These are phyloP conservation scores for Gasterosteus aculeatus DNA, from an alignment of 2,113 vertebrate species.

Conservation along the genomic window DNA sequence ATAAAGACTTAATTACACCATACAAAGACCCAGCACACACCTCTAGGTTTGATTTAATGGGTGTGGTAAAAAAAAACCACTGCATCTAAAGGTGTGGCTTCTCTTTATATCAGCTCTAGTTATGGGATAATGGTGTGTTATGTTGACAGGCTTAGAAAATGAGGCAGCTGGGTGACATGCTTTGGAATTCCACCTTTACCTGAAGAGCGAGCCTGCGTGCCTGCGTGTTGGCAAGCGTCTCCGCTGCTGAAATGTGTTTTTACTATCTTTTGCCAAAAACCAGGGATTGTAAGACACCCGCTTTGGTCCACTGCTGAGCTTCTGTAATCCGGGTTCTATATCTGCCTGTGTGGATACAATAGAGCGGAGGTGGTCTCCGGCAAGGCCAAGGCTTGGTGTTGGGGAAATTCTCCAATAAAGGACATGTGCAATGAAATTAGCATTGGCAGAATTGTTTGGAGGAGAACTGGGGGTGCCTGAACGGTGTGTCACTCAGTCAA, in stretches of 20 bases:
- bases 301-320: not conserved
- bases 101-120: conserved; percentile 41
- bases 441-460: too few relatives aligned
- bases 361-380: not conserved
- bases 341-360: not conserved
- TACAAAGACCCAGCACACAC: conserved; percentile 7
- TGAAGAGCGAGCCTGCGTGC: not conserved
- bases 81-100: conserved; percentile 50
- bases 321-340: not conserved
- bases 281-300: not conserved
- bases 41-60: conserved; percentile 46
- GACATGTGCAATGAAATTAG: too few relatives aligned
- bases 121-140: conserved; percentile 53
- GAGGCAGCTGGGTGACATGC: conserved; percentile 19
- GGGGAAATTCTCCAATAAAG: not conserved
- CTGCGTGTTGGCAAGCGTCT: too few relatives aligned
- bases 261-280: not conserved
- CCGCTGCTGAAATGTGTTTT: not conserved
- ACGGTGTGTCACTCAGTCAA: not conserved
- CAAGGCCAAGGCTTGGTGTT: not conserved
- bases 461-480: too few relatives aligned
- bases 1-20: conserved; percentile 42
- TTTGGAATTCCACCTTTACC: not conserved
- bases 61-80: conserved; percentile 54
- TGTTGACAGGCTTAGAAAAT: conserved; percentile 33